Base-by-base conservation (phyloP, 2,797 vertebrate species). In the Characodon lateralis region DNA sequence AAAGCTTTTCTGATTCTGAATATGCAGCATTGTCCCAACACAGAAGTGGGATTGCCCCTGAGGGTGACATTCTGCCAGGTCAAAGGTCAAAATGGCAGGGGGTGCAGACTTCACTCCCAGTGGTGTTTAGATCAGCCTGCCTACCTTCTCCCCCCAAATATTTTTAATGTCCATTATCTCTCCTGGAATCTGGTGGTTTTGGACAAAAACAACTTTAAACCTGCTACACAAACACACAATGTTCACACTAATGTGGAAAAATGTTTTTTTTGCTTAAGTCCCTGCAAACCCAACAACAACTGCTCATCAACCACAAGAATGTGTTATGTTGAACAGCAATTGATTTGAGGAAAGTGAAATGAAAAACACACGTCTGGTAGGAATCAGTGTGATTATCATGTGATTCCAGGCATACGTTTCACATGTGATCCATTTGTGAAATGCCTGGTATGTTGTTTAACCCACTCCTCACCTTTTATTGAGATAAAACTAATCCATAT, bases 1-100 rank as follows among this genome's bases (percentile, higher is more conserved):
- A n/a, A n/a, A n/a, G n/a, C n/a, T n/a, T n/a, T n/a, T n/a, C n/a
- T n/a, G n/a, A n/a, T n/a, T n/a, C n/a, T n/a, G n/a, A n/a, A n/a
- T 92, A 83, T 89, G 83, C 91, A 81, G 84, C 87, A 93, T 95
- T 95, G 93, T 94, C 81, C 90, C 85, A 55, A 76, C 75, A 80
- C 88, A 90, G 89, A 88, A 86, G 85, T 84, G 83, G 76, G 87
- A 86, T 83, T 69, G 86, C 90, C 88, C 85, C 83, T 61, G 79
- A 90, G 90, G 90, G 89, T 87, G 86, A 89, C 83, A 90, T 90
- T 92, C 73, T 81, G 76, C 18, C 68, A 77, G 94, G 94, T 85
- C 89, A 95, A 88, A 93, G 94, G 92, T 93, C 91, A 86, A 7
- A 46, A 59, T 39, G 14, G 87, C 87, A 85, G 89, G 89, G 92